Conservation (phyloP, 2,888 invertebrate species). For the Seira musarum region DNA sequence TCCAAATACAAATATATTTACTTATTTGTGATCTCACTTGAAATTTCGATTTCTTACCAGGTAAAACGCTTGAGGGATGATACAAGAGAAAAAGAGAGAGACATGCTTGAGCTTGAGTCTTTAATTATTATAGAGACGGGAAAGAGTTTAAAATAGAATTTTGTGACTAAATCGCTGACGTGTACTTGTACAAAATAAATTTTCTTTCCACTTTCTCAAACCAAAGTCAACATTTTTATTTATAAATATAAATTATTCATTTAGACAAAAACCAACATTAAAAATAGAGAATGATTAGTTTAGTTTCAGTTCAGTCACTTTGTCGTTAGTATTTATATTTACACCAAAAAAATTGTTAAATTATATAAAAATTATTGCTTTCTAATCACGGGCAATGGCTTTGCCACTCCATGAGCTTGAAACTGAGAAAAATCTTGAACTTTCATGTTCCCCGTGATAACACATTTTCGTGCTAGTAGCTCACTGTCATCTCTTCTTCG, state of each 20-base stretch:
- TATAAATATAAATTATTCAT: too few relatives aligned
- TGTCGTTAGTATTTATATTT: too few relatives aligned
- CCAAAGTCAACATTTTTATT: constrained; percentile 4
- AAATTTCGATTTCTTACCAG: too few relatives aligned
- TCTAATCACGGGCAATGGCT: constrained; percentile 31
- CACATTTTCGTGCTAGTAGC: constrained; percentile 77
- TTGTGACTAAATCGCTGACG: not conserved
- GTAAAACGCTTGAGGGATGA: constrained; percentile 57
- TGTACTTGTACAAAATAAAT: too few relatives aligned
- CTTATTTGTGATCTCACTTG: not conserved
- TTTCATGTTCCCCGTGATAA: constrained; percentile 72
- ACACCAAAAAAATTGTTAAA: too few relatives aligned
- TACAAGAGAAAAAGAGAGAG: constrained; percentile 60
- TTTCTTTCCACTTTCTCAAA: not conserved
- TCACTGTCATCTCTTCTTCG: constrained; percentile 73
- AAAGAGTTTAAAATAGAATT: constrained; percentile 63
- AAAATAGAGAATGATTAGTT: not conserved
- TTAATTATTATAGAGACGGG: constrained; percentile 67
- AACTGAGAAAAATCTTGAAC: constrained; percentile 40
- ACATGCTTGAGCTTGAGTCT: constrained; percentile 64
- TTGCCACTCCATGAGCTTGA: not conserved
- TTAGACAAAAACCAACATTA: constrained; percentile 4
- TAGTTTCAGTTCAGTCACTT: too few relatives aligned
- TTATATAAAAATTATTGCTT: too few relatives aligned
- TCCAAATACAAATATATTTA: not conserved